phyloP scores from a whole-genome alignment of 2,797 vertebrate species.

The Tympanoctomys barrerae region DNA sequence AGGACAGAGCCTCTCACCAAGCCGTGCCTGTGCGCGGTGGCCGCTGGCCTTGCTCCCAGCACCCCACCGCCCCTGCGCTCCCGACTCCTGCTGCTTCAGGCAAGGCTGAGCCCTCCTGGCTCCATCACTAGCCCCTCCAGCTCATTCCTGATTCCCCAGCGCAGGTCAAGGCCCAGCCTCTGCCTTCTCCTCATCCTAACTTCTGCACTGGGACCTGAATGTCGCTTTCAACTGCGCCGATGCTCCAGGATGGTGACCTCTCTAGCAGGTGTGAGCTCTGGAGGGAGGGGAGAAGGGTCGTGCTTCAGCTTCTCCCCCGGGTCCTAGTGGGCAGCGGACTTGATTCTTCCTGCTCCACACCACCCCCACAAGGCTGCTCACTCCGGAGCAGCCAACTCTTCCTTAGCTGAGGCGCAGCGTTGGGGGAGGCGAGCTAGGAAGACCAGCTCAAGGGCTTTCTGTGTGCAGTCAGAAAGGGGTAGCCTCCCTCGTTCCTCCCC shows the following conservation, averaged over 20 bases:
- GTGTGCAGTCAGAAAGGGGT: neutral
- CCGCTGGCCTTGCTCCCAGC: neutral
- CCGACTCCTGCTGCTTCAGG: neutral
- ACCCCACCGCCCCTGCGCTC: neutral
- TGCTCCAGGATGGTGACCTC: neutral
- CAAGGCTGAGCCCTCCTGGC: neutral
- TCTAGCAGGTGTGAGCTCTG: neutral
- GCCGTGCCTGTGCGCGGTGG: neutral
- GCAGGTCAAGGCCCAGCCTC: neutral
- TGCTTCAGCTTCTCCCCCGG: neutral
- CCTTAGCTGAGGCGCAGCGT: too few relatives aligned
- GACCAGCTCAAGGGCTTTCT: neutral
- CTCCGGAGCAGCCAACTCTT: neutral
- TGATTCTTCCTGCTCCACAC: too few relatives aligned
- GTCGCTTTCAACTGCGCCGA: neutral
- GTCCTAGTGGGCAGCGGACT: neutral
- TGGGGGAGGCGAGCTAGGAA: neutral
- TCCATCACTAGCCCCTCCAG: neutral
- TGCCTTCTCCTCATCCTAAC: neutral
- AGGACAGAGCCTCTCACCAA: neutral
- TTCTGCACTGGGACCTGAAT: neutral
- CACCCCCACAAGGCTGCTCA: neutral
- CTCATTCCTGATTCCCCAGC: neutral
- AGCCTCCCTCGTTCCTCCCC: neutral
- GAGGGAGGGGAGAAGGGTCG: neutral